A percentile compares a stretch with the other conserved stretches of the same genome.
Conservation (phyloP, 2,113 vertebrate genomes). For the Tachycineta bicolor region DNA sequence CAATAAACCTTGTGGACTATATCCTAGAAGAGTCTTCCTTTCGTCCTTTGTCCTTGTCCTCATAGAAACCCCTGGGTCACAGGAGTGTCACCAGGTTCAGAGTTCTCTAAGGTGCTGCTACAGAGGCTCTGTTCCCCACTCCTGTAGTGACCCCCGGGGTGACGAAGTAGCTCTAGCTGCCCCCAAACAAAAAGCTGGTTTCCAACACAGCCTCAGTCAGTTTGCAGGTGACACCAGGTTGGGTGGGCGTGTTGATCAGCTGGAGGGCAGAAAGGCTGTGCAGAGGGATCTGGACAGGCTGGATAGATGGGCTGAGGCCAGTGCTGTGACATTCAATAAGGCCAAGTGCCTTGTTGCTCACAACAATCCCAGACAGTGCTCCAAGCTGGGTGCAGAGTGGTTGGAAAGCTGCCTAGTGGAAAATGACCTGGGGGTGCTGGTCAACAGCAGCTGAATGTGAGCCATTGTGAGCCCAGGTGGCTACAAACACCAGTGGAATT, state of each 20-base stretch:
- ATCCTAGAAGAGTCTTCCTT: no score
- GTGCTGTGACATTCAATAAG: neutral
- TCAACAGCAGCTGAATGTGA: neutral
- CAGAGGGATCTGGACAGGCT: neutral
- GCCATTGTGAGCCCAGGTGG: neutral
- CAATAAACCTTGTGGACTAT: no score
- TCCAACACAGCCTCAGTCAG: neutral
- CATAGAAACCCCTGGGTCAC: no score
- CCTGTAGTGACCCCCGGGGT: no score
- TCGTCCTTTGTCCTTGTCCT: no score
- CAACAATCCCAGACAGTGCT: neutral
- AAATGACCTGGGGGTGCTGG: neutral
- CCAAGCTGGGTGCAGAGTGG: neutral
- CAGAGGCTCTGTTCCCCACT: no score
- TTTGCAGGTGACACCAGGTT: neutral
- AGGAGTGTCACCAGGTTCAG: no score
- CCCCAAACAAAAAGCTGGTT: no score
- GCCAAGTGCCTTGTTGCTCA: neutral
- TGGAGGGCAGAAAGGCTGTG: neutral
- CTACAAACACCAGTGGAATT: rapidly evolving
- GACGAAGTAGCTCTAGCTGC: no score
- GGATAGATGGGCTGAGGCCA: rapidly evolving
- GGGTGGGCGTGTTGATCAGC: neutral
- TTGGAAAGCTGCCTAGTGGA: neutral
- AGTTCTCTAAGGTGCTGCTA: no score